phyloP scores from a whole-genome alignment of 2,888 invertebrate genomes.

The Drosophila paramelanica region DNA sequence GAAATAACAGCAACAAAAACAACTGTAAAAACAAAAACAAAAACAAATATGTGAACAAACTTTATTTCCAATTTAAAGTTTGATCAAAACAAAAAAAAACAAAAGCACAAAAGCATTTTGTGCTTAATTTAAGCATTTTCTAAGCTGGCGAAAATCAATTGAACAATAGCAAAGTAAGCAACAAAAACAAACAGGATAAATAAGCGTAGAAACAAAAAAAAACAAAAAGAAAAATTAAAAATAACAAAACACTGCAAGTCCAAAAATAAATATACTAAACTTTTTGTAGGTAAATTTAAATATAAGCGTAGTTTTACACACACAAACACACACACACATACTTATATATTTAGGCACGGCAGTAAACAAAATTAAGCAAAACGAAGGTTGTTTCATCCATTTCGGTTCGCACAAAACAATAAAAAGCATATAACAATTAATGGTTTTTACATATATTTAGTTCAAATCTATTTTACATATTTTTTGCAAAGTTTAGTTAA shows the following conservation, averaged over 20 bases:
- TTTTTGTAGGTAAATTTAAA: conserved; percentile 74
- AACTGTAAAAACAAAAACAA: conserved; percentile 45
- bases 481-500: conserved; percentile 58
- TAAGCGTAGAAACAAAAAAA: conserved; percentile 26
- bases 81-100: conserved; percentile 28
- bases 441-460: conserved; percentile 22
- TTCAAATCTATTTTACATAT: conserved; percentile 21
- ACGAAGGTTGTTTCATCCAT: conserved; percentile 56
- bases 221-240: background rate
- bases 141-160: conserved; percentile 44
- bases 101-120: conserved; percentile 40
- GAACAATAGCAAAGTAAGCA: conserved; percentile 52
- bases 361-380: conserved; percentile 12
- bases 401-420: conserved; percentile 42
- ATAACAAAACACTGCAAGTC: conserved; percentile 62
- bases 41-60: conserved; percentile 34
- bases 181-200: conserved; percentile 30
- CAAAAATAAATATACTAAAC: conserved; percentile 67
- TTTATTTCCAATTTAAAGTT: conserved; percentile 65
- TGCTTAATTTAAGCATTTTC: conserved; percentile 49
- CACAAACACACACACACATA: conserved; percentile 39
- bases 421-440: conserved; percentile 10
- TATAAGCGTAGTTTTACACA: conserved; percentile 61
- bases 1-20: conserved; percentile 22
- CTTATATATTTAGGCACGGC: conserved; percentile 50